Conservation (phyloP, 2,113 vertebrate genomes). For the Pipa parva region DNA sequence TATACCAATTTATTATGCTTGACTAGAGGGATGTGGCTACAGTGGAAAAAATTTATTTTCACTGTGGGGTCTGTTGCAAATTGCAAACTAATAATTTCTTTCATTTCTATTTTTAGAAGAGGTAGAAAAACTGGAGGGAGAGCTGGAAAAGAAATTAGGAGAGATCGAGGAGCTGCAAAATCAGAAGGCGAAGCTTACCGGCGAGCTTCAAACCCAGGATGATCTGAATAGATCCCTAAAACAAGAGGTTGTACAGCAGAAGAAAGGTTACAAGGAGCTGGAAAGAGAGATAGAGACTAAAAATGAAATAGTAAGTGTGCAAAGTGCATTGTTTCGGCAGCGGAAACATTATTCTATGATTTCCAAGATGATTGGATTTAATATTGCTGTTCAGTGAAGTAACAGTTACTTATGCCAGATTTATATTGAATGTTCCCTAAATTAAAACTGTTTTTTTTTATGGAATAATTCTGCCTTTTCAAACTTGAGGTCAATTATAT, state of each 20-base stretch:
- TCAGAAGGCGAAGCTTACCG: constrained; percentile 57
- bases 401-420: no score
- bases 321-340: neutral
- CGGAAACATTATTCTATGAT: no score
- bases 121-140: constrained; percentile 71
- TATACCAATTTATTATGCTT: no score
- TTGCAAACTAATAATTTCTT: neutral
- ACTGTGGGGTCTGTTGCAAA: no score
- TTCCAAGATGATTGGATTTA: no score
- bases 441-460: no score
- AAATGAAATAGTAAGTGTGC: constrained; percentile 69
- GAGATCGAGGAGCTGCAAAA: constrained; percentile 65
- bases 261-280: constrained; percentile 58
- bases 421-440: no score
- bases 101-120: constrained; percentile 60
- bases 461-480: no score
- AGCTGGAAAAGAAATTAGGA: constrained; percentile 60
- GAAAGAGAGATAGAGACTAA: constrained; percentile 69
- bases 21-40: no score
- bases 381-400: no score
- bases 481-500: no score
- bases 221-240: constrained; percentile 63
- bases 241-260: constrained; percentile 61
- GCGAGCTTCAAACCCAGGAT: constrained; percentile 66
- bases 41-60: no score